Evolutionary conservation across 2,797 vertebrate genomes (phyloP).

Genomic region (Typhlichthys eigenmanni): DNA sequence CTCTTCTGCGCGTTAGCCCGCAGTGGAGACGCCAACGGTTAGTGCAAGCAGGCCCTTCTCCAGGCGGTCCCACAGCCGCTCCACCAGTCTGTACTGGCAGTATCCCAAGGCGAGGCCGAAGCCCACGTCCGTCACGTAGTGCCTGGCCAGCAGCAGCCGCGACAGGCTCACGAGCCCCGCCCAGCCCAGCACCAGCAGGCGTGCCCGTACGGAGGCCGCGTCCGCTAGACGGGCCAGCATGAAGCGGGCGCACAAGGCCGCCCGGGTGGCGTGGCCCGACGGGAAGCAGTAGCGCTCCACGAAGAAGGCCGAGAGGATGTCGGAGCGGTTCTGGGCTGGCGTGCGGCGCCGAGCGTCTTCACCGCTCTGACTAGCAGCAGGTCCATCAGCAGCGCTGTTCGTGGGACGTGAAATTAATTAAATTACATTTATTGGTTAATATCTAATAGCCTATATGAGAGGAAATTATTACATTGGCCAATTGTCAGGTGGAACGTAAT

Average conservation of each 20-base stretch:
- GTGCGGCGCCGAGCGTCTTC: conserved; percentile 82
- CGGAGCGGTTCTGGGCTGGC: conserved; percentile 86
- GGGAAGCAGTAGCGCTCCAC: conserved; percentile 92
- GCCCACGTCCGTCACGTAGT: conserved; percentile 90
- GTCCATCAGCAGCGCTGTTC: conserved; percentile 85
- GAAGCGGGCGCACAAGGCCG: conserved; percentile 86
- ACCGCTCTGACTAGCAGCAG: conserved; percentile 82
- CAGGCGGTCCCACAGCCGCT: conserved; percentile 79
- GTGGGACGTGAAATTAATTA: neutral
- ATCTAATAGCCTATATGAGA: no score
- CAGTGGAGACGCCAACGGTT: no score
- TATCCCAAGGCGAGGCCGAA: conserved; percentile 89
- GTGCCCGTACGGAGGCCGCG: conserved; percentile 82
- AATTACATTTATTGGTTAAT: no score
- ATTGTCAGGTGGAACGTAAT: no score
- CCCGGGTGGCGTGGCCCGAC: conserved; percentile 87
- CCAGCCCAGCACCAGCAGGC: conserved; percentile 86
- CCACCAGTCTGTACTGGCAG: conserved; percentile 85
- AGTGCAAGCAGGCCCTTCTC: conserved; percentile 60
- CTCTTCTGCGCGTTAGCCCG: no score
- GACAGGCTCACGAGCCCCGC: conserved; percentile 84
- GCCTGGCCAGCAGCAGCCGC: conserved; percentile 87
- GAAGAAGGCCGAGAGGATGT: conserved; percentile 86
- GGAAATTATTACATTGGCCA: no score
- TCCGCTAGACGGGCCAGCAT: conserved; percentile 85